Conservation (phyloP, 2,113 vertebrate genomes). For the Grammomys surdaster region DNA sequence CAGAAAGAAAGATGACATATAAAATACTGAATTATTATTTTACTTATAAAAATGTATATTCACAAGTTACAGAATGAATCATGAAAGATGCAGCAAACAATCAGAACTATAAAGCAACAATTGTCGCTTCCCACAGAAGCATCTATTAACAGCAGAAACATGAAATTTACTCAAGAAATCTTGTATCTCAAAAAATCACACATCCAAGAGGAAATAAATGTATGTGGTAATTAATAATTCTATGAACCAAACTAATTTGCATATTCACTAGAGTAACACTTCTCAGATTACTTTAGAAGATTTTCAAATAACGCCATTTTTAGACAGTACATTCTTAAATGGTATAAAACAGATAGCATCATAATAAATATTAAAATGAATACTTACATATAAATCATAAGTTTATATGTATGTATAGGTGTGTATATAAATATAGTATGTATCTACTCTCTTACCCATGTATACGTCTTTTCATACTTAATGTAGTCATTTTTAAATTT, state of each 20-base stretch:
- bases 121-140: not conserved
- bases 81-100: not conserved
- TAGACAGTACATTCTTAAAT: not conserved
- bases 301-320: conserved; percentile 5
- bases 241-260: not conserved
- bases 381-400: not conserved
- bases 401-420: not conserved
- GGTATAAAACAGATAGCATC: not conserved
- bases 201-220: not conserved
- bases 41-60: not conserved
- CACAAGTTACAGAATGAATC: not conserved
- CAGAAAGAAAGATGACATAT: not conserved
- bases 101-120: conserved; percentile 1
- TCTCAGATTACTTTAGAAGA: not conserved
- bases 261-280: not conserved
- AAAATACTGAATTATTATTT: not conserved
- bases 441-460: not conserved
- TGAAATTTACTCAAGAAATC: not conserved
- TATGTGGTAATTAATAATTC: not conserved
- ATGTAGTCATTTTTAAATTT: not conserved
- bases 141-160: not conserved
- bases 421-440: not conserved
- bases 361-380: not conserved
- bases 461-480: not conserved
- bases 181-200: not conserved